These are phyloP conservation scores for Bombus breviceps DNA, from an alignment of 1,140 invertebrate genomes.

Conservation along the genomic window DNA sequence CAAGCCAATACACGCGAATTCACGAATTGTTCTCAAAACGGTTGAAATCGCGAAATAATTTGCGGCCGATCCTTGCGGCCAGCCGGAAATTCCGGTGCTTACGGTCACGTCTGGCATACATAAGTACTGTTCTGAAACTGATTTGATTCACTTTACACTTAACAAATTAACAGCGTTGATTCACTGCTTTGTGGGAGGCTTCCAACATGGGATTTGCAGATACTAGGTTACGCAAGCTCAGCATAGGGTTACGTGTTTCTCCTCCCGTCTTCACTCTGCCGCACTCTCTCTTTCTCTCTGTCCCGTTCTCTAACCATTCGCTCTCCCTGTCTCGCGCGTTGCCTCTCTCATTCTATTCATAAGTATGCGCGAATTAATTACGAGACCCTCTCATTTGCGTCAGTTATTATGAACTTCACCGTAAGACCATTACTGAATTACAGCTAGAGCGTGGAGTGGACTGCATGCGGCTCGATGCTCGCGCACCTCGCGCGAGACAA, in stretches of 20 bases:
- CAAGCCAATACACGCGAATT: too few relatives aligned
- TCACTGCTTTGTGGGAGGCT: constrained; percentile 38
- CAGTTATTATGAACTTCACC: constrained; percentile 63
- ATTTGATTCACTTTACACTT: constrained; percentile 55
- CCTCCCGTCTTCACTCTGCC: not conserved
- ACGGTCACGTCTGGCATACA: constrained; percentile 1
- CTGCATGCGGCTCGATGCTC: constrained; percentile 8
- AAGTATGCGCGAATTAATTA: constrained; percentile 63
- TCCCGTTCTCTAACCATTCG: too few relatives aligned
- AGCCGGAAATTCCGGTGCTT: not conserved
- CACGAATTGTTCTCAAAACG: not conserved
- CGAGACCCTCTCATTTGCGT: constrained; percentile 61
- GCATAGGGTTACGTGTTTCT: constrained; percentile 15
- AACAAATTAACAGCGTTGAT: constrained; percentile 62
- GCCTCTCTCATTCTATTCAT: constrained; percentile 29
- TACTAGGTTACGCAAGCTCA: constrained; percentile 45
- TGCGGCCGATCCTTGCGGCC: not conserved
- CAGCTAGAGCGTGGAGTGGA: constrained; percentile 5
- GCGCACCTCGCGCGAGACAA: constrained; percentile 3
- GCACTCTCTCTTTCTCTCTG: not conserved
- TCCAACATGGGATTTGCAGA: constrained; percentile 41
- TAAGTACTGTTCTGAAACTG: constrained; percentile 4
- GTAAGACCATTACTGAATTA: constrained; percentile 65
- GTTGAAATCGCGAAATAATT: constrained; percentile 6
- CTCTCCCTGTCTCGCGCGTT: not conserved